These are phyloP conservation scores for Chaetodon auriga DNA, from an alignment of 2,113 vertebrate species.

Conservation along the genomic window DNA sequence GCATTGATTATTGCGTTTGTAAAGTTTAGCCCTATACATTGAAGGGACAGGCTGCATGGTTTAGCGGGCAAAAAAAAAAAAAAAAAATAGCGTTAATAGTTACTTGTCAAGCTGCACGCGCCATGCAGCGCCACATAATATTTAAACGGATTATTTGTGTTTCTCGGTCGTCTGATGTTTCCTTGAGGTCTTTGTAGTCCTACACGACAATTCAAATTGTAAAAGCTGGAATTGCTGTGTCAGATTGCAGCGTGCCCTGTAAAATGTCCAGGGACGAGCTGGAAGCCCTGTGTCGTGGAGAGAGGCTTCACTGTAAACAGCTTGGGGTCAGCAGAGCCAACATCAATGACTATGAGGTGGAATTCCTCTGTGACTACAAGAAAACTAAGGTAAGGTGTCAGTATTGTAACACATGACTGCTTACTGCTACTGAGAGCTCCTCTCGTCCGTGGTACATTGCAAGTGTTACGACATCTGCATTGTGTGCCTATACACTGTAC, in stretches of 20 bases:
- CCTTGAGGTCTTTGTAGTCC: no score
- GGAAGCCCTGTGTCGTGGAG: conserved; percentile 84
- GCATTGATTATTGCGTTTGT: fast-evolving
- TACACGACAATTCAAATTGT: neutral
- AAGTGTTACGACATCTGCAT: neutral
- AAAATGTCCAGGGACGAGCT: conserved; percentile 85
- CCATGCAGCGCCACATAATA: neutral
- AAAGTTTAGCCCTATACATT: no score
- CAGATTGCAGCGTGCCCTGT: conserved; percentile 86
- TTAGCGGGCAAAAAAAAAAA: conserved; percentile 5
- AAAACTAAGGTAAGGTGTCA: conserved; percentile 76
- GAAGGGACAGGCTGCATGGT: neutral
- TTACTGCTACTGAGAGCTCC: neutral
- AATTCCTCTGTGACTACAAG: conserved; percentile 92
- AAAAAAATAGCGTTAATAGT: neutral
- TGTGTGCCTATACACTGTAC: neutral
- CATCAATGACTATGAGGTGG: conserved; percentile 89
- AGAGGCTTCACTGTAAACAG: conserved; percentile 82
- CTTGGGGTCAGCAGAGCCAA: conserved; percentile 86
- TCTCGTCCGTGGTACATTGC: neutral
- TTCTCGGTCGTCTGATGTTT: neutral
- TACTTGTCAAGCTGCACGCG: neutral
- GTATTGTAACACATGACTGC: neutral
- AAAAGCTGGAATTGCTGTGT: neutral
- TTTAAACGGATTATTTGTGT: neutral